These are phyloP conservation scores for Leucosticte australis DNA, from an alignment of 2,113 vertebrate genomes.

Conservation along the genomic window DNA sequence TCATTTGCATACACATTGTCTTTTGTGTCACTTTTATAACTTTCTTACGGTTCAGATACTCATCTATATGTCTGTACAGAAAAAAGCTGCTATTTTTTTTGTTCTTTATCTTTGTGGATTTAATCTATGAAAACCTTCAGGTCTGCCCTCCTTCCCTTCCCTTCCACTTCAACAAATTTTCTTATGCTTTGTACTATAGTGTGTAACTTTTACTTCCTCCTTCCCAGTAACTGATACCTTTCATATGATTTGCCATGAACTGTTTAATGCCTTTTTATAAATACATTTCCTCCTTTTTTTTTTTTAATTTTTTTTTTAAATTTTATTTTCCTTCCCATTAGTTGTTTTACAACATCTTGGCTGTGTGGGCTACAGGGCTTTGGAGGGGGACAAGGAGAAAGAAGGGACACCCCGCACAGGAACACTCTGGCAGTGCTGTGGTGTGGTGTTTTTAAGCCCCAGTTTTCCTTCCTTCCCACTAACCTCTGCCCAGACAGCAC, in stretches of 20 bases:
- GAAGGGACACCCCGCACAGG: neutral
- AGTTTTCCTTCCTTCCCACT: neutral
- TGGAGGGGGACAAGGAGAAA: neutral
- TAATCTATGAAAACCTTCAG: constrained; percentile 91
- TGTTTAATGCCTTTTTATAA: constrained; percentile 88
- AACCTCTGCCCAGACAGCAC: constrained; percentile 31
- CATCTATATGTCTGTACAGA: constrained; percentile 98
- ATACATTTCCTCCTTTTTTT: constrained; percentile 65
- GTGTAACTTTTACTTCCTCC: constrained; percentile 65
- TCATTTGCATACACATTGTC: constrained; percentile 90
- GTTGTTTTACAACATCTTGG: constrained; percentile 57
- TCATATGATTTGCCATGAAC: constrained; percentile 80
- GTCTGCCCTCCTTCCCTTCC: constrained; percentile 81
- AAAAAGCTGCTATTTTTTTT: constrained; percentile 98
- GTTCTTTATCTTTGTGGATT: constrained; percentile 93
- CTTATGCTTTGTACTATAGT: constrained; percentile 85
- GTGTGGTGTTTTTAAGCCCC: neutral
- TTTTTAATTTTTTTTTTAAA: neutral
- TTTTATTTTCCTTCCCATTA: constrained; percentile 20
- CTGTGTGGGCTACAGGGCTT: constrained; percentile 68
- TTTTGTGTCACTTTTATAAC: constrained; percentile 96
- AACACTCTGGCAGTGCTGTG: neutral
- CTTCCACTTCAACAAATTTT: constrained; percentile 76
- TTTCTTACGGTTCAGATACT: constrained; percentile 97
- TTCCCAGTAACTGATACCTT: constrained; percentile 75